These are phyloP conservation scores for Alviniconcha strummeri DNA, from an alignment of 2,888 invertebrate species.

Conservation along the genomic window DNA sequence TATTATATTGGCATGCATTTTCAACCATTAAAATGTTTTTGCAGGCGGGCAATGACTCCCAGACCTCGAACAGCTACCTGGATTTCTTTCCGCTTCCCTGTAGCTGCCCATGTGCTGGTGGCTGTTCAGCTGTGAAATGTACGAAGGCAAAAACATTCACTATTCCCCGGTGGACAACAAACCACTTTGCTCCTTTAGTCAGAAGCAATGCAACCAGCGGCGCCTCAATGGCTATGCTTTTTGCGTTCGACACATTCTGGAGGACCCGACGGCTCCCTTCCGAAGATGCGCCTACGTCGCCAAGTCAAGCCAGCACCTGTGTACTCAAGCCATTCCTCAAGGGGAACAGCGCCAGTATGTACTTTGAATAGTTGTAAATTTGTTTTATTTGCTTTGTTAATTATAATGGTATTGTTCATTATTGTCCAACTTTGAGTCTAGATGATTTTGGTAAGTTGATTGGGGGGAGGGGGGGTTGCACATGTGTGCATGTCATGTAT, in stretches of 20 bases:
- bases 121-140: slow-evolving; percentile 63
- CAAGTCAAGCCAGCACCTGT: slow-evolving; percentile 74
- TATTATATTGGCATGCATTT: no score
- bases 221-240: slow-evolving; percentile 83
- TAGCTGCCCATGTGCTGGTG: slow-evolving; percentile 38
- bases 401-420: neutral
- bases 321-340: slow-evolving; percentile 75
- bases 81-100: neutral
- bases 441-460: no score
- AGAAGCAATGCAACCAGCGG: slow-evolving; percentile 76
- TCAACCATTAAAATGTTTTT: neutral
- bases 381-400: neutral
- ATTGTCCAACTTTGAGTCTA: no score
- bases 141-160: slow-evolving; percentile 76
- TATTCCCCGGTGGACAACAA: slow-evolving; percentile 75
- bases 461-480: no score
- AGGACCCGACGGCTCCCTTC: slow-evolving; percentile 89
- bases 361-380: neutral
- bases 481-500: no score
- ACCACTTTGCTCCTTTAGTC: slow-evolving; percentile 74
- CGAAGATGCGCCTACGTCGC: slow-evolving; percentile 84
- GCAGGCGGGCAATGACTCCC: slow-evolving; percentile 23
- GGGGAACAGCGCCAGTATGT: slow-evolving; percentile 74
- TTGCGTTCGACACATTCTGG: slow-evolving; percentile 88
- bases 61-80: neutral